A percentile compares a stretch with the other conserved stretches of the same genome.
Conservation (phyloP, 2,797 vertebrate species). For the Microtus californicus region DNA sequence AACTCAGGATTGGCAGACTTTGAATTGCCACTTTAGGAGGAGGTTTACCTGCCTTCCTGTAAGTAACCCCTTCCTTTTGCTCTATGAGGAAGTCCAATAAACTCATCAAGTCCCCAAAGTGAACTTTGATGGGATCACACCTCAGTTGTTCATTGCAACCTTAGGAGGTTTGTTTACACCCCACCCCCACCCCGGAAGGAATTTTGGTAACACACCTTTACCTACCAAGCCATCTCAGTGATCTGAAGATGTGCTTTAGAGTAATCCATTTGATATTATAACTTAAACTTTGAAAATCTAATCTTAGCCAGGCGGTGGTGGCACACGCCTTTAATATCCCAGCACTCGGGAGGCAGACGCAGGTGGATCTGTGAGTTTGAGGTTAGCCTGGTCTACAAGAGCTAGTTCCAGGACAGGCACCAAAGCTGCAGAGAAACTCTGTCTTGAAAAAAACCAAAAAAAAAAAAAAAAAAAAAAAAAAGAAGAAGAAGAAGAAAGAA, state of each 20-base stretch:
- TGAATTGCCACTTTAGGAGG: background rate
- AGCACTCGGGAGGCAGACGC: too few species aligned
- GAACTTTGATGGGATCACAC: background rate
- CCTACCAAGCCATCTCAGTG: background rate
- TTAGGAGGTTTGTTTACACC: background rate
- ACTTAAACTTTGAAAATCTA: background rate
- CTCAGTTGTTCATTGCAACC: background rate
- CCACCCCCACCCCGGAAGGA: background rate
- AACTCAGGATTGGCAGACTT: background rate
- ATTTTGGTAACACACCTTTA: background rate
- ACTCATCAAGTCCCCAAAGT: background rate
- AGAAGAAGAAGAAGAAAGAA: background rate
- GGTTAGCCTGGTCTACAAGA: too few species aligned
- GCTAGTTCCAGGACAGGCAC: too few species aligned
- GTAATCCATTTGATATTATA: background rate
- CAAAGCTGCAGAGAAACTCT: too few species aligned
- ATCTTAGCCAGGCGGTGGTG: background rate
- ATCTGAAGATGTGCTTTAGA: background rate
- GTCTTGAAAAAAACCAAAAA: too few species aligned
- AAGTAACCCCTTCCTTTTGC: background rate
- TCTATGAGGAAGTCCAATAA: background rate
- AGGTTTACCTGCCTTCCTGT: background rate
- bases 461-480: too few species aligned
- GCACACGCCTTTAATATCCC: too few species aligned
- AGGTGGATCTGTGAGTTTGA: too few species aligned